Conservation (phyloP, 2,113 vertebrate species). For the Cardinalis cardinalis region DNA sequence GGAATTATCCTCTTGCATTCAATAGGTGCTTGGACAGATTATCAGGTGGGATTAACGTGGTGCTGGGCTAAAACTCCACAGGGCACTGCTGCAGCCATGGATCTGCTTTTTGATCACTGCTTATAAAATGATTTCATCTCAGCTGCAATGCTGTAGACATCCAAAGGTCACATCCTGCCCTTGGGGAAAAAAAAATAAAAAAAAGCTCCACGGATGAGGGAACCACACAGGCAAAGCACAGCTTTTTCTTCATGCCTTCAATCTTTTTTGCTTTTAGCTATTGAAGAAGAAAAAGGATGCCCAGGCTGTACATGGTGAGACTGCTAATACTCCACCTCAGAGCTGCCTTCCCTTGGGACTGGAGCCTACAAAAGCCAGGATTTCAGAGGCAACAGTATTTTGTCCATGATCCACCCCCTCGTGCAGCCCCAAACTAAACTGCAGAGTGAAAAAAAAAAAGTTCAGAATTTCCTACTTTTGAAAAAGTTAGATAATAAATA, state of each 20-base stretch:
- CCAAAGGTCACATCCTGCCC: slow-evolving; percentile 26
- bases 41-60: not conserved
- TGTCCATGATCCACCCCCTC: not conserved
- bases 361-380: not conserved
- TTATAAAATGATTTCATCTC: not conserved
- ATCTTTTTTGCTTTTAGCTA: not conserved
- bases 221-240: not conserved
- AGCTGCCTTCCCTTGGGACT: not conserved
- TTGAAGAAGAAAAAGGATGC: slow-evolving; percentile 17
- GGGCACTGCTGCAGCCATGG: not conserved
- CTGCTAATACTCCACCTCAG: not conserved
- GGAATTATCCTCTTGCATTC: not conserved
- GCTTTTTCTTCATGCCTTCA: not conserved
- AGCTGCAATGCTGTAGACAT: not conserved
- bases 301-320: not conserved
- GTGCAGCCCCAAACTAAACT: not conserved
- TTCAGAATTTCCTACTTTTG: not conserved
- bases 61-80: not conserved
- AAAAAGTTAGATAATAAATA: slow-evolving; percentile 51
- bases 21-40: not conserved
- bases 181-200: not conserved
- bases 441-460: not conserved
- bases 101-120: not conserved
- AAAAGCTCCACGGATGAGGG: not conserved
- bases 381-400: not conserved